Conservation (phyloP, 2,888 invertebrate species). For the Rhopalosiphum nymphaeae region DNA sequence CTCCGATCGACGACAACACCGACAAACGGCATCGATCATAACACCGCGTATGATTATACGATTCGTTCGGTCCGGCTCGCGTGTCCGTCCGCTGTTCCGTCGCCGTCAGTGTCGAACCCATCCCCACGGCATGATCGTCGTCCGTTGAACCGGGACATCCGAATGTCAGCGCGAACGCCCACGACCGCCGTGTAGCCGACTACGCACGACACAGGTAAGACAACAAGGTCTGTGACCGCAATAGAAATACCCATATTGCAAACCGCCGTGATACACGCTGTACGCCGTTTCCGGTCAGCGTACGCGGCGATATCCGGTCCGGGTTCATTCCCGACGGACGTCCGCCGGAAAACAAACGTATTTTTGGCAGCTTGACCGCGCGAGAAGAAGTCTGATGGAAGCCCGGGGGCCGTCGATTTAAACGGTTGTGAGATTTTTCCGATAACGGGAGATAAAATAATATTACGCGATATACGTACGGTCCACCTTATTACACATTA, state of each 20-base stretch:
- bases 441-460: too few species aligned
- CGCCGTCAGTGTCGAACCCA: not conserved
- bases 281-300: not conserved
- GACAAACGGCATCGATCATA: not conserved
- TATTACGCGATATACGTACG: too few species aligned
- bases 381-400: not conserved
- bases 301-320: not conserved
- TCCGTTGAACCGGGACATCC: not conserved
- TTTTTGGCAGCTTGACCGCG: not conserved
- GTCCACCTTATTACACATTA: not conserved
- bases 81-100: not conserved
- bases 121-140: not conserved
- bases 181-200: conserved; percentile 35
- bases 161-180: not conserved
- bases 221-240: not conserved
- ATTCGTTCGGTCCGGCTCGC: not conserved
- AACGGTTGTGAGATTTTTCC: not conserved
- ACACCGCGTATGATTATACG: not conserved
- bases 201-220: conserved; percentile 46
- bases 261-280: too few species aligned
- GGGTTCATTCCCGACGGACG: not conserved
- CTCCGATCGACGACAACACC: too few species aligned
- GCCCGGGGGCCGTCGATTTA: not conserved
- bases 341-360: not conserved
- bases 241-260: too few species aligned